These are phyloP conservation scores for Epinotia demarniana DNA, from an alignment of 2,888 invertebrate species.

Conservation along the genomic window DNA sequence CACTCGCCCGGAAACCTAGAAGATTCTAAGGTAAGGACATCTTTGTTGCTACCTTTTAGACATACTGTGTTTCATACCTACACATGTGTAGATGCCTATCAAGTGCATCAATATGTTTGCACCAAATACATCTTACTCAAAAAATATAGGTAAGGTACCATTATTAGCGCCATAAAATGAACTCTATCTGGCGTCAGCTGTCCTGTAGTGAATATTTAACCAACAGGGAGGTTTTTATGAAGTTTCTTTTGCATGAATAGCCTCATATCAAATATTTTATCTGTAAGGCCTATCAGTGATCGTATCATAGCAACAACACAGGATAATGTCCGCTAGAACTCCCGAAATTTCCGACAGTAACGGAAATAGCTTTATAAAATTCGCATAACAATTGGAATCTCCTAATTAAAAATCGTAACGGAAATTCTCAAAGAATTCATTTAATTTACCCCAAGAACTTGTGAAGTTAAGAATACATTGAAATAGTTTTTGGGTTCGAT, in stretches of 20 bases:
- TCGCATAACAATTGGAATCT: slow-evolving; percentile 17
- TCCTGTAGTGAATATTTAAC: slow-evolving; percentile 11
- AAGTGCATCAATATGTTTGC: no score
- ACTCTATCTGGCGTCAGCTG: neutral
- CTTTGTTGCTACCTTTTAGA: neutral
- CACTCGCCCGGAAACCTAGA: neutral
- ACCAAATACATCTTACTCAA: no score
- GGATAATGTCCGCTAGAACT: slow-evolving; percentile 2
- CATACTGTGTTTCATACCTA: neutral
- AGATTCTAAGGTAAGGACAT: neutral
- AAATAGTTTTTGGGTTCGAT: slow-evolving; percentile 74
- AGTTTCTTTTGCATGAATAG: neutral
- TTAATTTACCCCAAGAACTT: slow-evolving; percentile 45
- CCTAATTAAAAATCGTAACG: slow-evolving; percentile 58
- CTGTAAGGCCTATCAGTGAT: slow-evolving; percentile 20
- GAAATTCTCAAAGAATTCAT: slow-evolving; percentile 63
- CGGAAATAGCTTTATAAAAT: slow-evolving; percentile 28
- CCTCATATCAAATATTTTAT: slow-evolving; percentile 22
- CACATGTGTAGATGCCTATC: neutral
- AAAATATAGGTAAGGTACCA: neutral
- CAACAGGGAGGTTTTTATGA: neutral
- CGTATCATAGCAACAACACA: slow-evolving; percentile 15
- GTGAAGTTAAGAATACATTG: slow-evolving; percentile 65
- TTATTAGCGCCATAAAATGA: slow-evolving; percentile 11
- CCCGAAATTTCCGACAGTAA: slow-evolving; percentile 20